phyloP scores from a whole-genome alignment of 2,888 invertebrate genomes.

The Drosophila aldrichi region DNA sequence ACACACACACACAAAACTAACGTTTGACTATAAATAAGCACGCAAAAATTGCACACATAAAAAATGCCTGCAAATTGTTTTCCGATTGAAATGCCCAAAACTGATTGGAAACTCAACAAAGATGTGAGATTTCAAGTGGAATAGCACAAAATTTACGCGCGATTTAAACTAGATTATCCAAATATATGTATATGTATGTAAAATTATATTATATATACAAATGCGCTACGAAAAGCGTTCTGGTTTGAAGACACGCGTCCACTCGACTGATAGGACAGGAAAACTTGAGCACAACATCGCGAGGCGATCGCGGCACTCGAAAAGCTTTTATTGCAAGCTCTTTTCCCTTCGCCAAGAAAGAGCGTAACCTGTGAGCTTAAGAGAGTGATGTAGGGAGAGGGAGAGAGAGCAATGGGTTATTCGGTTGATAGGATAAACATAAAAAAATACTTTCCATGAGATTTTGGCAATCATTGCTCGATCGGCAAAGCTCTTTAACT shows the following conservation, averaged over 20 bases:
- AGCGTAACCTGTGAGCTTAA: slow-evolving; percentile 45
- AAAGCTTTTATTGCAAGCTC: slow-evolving; percentile 62
- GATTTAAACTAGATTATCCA: not conserved
- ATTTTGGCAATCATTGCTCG: not conserved
- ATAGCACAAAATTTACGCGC: slow-evolving; percentile 46
- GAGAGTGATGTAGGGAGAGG: slow-evolving; percentile 10
- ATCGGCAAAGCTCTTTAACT: not conserved
- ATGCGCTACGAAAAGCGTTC: slow-evolving; percentile 39
- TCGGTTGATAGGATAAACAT: not conserved
- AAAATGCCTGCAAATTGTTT: slow-evolving; percentile 6
- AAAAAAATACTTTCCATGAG: not conserved
- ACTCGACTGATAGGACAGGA: slow-evolving; percentile 65
- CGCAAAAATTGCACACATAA: slow-evolving; percentile 35
- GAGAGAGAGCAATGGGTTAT: not conserved
- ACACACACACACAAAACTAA: slow-evolving; percentile 12
- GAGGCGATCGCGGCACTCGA: slow-evolving; percentile 13
- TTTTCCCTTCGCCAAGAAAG: slow-evolving; percentile 22
- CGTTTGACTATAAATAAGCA: slow-evolving; percentile 49
- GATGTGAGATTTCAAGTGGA: slow-evolving; percentile 38
- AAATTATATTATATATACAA: slow-evolving; percentile 13
- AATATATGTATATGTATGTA: not conserved
- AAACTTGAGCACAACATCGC: slow-evolving; percentile 53
- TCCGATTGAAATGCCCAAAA: slow-evolving; percentile 60
- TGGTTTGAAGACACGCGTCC: slow-evolving; percentile 51
- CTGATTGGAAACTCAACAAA: slow-evolving; percentile 31